Conservation (phyloP, 1,140 invertebrate genomes). For the Drosophila sucinea region DNA sequence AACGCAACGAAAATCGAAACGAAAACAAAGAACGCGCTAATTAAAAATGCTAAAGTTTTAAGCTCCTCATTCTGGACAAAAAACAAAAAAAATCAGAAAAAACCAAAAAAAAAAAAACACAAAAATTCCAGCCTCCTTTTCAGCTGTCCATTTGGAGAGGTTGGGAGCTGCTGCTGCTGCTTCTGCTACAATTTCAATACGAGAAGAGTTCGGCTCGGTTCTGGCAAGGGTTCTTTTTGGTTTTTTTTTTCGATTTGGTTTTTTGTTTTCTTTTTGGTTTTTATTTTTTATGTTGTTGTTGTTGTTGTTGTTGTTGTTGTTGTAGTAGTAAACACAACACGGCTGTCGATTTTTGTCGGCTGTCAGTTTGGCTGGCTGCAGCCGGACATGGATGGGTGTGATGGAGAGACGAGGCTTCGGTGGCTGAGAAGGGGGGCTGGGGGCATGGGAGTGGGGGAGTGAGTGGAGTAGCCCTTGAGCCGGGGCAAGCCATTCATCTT, state of each 20-base stretch:
- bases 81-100: slow-evolving; percentile 25
- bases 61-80: slow-evolving; percentile 48
- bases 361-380: slow-evolving; percentile 58
- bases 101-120: slow-evolving; percentile 16
- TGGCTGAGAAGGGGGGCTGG: slow-evolving; percentile 22
- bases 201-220: slow-evolving; percentile 42
- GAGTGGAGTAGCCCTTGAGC: slow-evolving; percentile 33
- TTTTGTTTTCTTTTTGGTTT: slow-evolving; percentile 21
- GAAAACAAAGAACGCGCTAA: slow-evolving; percentile 81
- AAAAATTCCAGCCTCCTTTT: slow-evolving; percentile 78
- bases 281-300: slow-evolving; percentile 36
- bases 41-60: slow-evolving; percentile 82
- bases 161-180: slow-evolving; percentile 49
- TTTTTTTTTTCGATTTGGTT: slow-evolving; percentile 28
- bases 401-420: slow-evolving; percentile 3
- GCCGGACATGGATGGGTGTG: slow-evolving; percentile 37
- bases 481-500: slow-evolving; percentile 73
- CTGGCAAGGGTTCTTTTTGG: slow-evolving; percentile 38
- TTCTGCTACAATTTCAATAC: slow-evolving; percentile 66
- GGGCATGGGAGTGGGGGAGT: neutral
- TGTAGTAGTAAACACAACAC: slow-evolving; percentile 70
- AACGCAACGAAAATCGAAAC: slow-evolving; percentile 71
- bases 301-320: slow-evolving; percentile 59
- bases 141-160: slow-evolving; percentile 69
- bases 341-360: slow-evolving; percentile 77